Conservation (phyloP, 2,888 invertebrate species). For the Harpagoxenus sublaevis region DNA sequence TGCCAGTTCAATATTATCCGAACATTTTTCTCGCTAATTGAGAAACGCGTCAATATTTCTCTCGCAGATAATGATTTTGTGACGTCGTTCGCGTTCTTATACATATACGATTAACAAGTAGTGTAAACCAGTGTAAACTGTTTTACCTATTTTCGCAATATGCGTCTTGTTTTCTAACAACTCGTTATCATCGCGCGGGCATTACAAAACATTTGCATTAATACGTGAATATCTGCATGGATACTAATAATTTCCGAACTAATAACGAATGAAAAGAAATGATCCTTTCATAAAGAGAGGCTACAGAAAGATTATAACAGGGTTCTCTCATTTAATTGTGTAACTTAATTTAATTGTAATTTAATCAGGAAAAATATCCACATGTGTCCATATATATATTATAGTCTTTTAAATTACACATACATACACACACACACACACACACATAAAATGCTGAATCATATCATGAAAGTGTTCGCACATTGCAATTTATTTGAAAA, state of each 20-base stretch:
- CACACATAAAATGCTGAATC: too few relatives aligned
- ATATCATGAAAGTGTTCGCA: too few relatives aligned
- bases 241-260: not conserved
- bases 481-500: too few relatives aligned
- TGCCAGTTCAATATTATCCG: constrained; percentile 5
- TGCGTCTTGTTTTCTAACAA: constrained; percentile 35
- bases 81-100: constrained; percentile 37
- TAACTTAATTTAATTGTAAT: too few relatives aligned
- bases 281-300: not conserved
- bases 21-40: constrained; percentile 9
- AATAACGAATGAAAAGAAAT: not conserved
- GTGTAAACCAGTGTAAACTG: constrained; percentile 36
- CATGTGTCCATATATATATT: too few relatives aligned
- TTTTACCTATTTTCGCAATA: constrained; percentile 59
- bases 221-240: not conserved
- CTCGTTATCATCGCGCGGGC: not conserved
- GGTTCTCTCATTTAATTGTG: not conserved
- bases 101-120: constrained; percentile 36
- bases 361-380: too few relatives aligned
- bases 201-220: not conserved
- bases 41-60: constrained; percentile 18
- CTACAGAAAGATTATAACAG: not conserved
- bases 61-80: constrained; percentile 42
- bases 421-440: too few relatives aligned
- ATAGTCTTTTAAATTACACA: too few relatives aligned